A percentile compares a stretch with the other conserved stretches of the same genome.
Evolutionary conservation across 2,797 vertebrate genomes (phyloP).

Genomic region (Fratercula arctica): DNA sequence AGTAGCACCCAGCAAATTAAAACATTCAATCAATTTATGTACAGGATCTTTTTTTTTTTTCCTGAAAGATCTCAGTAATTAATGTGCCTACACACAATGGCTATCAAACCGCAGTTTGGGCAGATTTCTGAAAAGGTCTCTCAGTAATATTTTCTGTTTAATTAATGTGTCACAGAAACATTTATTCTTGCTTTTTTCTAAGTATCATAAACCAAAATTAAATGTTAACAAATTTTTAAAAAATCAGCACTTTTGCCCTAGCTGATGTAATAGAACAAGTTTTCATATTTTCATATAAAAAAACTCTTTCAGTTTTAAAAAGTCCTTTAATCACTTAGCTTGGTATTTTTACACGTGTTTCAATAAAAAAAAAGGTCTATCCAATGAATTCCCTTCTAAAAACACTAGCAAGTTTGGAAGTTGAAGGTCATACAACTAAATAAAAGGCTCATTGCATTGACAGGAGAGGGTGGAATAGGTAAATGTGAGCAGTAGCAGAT

Average conservation of each 20-base stretch:
- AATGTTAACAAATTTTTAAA: not conserved
- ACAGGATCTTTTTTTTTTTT: not conserved
- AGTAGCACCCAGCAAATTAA: not conserved
- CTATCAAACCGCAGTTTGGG: not conserved
- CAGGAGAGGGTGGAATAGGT: not conserved
- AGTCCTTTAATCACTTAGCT: conserved; percentile 68
- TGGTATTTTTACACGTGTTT: conserved; percentile 74
- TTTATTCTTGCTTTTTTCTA: not conserved
- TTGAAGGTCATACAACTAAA: conserved; percentile 59
- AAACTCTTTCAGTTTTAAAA: conserved; percentile 64
- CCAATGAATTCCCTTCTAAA: conserved; percentile 70
- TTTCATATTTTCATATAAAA: conserved; percentile 71
- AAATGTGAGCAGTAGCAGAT: conserved; percentile 28
- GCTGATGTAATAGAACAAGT: conserved; percentile 61
- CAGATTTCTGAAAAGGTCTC: not conserved
- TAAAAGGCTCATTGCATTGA: conserved; percentile 62
- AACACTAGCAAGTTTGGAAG: conserved; percentile 63
- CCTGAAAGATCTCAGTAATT: not conserved
- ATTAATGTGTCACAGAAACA: not conserved
- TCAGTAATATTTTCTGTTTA: not conserved
- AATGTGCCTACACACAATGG: not conserved
- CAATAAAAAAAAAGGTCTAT: conserved; percentile 56
- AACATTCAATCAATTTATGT: not conserved
- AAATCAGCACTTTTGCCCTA: conserved; percentile 51
- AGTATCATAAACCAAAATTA: not conserved